Percentiles rank a stretch among this genome's conserved stretches.
These are phyloP conservation scores for Chloromyia formosa DNA, from an alignment of 2,888 invertebrate genomes.

Conservation along the genomic window DNA sequence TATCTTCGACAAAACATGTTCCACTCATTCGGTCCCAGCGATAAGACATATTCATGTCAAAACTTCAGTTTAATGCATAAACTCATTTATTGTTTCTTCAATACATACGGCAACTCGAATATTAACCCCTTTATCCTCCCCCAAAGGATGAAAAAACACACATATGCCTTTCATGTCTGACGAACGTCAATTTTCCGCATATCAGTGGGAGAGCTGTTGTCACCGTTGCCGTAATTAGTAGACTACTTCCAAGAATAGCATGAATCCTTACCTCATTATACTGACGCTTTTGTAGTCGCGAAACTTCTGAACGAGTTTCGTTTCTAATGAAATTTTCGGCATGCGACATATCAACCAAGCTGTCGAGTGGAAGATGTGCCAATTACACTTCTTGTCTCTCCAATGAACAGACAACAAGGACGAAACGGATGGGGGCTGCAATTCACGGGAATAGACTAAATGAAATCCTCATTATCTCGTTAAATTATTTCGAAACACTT, in stretches of 20 bases:
- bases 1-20: no score
- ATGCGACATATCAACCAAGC: constrained; percentile 22
- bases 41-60: no score
- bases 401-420: background rate
- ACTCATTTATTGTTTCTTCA: no score
- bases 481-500: constrained; percentile 45
- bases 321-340: constrained; percentile 42
- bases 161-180: constrained; percentile 3
- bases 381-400: constrained; percentile 42
- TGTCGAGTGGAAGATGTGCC: constrained; percentile 44
- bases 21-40: no score
- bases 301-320: constrained; percentile 43
- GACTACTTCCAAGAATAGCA: constrained; percentile 42
- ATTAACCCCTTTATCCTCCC: background rate
- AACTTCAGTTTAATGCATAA: no score
- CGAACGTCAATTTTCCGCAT: constrained; percentile 25
- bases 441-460: constrained; percentile 42
- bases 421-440: constrained; percentile 17
- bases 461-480: constrained; percentile 49
- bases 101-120: background rate
- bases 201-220: background rate
- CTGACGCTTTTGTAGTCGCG: constrained; percentile 39
- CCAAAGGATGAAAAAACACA: background rate
- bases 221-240: constrained; percentile 48
- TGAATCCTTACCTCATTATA: constrained; percentile 34